Base-by-base conservation (phyloP, 2,113 vertebrate species). In the Cettia cetti region DNA sequence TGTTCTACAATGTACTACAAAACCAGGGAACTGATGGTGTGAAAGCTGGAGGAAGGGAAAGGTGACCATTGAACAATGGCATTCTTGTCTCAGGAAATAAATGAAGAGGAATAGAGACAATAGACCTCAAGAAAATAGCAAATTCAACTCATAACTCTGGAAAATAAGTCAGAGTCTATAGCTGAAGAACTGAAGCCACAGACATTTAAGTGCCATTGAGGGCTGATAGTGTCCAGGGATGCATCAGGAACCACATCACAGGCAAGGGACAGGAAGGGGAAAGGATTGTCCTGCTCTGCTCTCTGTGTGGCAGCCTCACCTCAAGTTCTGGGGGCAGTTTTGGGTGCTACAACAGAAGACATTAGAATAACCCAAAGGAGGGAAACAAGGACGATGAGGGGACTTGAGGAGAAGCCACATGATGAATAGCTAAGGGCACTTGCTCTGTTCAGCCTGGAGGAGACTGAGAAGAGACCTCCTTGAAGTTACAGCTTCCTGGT, bases 201-300 rank as follows among this genome's bases (percentile, higher is more conserved):
- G 52, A 68, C 35, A 44, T 76, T 82, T 60, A 70, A 59, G 15
- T 6, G 5, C n/a, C n/a, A 72, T 8, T 63, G 26, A 45, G 23
- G 13, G 23, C 15, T 8, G 9, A 24, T 2, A 1, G 7, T 74
- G 53, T n/a, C 52, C 60, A 45, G 45, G 14, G 15, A 4, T 0
- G 7, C 52, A 72, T 21, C 44, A 64, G 37, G 44, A 37, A 15
- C 52, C 74, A 31, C 44, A 52, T 7, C 0, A 0, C 18, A 23
- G 42, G 37, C 12, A n/a, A n/a, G n/a, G n/a, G n/a, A n/a, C 0
- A 0, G 22, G 13, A 6, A 65, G 44, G 31, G 17, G 44, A 37
- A 31, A 37, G 17, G 24, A 52, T 60, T 53, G 45, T 40, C 39
- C 63, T 0, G 2, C 17, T 47, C 40, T 69, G 70, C 4, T 0